Base-by-base conservation (phyloP, 2,888 invertebrate species). In the Labia minor region DNA sequence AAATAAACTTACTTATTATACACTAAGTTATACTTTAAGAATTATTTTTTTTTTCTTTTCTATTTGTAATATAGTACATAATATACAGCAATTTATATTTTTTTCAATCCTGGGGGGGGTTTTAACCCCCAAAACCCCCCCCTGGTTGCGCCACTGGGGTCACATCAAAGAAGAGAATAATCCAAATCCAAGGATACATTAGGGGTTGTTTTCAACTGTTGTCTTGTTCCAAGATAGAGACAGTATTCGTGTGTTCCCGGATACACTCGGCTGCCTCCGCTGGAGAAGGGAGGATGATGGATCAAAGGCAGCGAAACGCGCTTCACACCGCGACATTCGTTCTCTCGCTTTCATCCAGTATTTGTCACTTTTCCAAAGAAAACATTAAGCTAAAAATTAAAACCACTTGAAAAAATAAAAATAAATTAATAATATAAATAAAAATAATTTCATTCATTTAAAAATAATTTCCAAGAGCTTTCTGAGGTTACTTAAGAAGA, bases 251-350 rank as follows among this genome's bases (percentile, higher is more conserved):
- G 3, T 49, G 14, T 49, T n/a, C 14, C 14, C 49, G 49, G 49
- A 2, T 16, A 49, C 2, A n/a, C 14, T 16, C 49, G 49, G 49
- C 49, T 49, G n/a, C n/a, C n/a, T 16, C 49, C 49, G 49, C 49
- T n/a, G n/a, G n/a, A n/a, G n/a, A n/a, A n/a, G n/a, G 14, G 3
- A n/a, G 16, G 16, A 49, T 4, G 49, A 49, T 49, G 49, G 49
- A 49, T 49, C 49, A 49, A 49, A 49, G 49, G 16, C 49, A 8
- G 49, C 49, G 49, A 49, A 16, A 14, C 49, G 49, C 49, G 49
- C 49, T 49, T 49, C 49, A 14, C 49, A 16, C 49, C 49, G 49
- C 49, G 49, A 49, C 49, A 49, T 49, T 49, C 49, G 49, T 49
- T 49, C 49, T 49, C n/a, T 49, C 14, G 49, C 14, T 14, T 8